Evolutionary conservation across 37 sponge, comb jelly and placozoan genomes (phyloP).

Genomic region (Spongilla lacustris): DNA sequence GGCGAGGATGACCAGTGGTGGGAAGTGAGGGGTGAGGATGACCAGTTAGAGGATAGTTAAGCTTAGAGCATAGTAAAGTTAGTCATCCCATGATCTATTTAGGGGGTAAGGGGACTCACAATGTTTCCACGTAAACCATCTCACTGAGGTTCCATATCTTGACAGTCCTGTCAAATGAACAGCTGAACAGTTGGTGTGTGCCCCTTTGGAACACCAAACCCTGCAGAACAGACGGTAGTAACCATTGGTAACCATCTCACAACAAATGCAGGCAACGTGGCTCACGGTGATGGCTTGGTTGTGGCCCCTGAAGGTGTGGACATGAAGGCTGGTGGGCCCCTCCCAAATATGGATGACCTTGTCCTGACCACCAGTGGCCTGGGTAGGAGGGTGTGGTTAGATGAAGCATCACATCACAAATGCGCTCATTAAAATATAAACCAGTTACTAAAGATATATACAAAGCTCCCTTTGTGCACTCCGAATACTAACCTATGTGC

Average conservation of each 20-base stretch:
- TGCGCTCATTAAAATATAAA: too few species aligned
- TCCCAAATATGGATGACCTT: slow-evolving; percentile 85
- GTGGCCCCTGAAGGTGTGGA: slow-evolving; percentile 93
- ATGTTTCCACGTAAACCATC: slow-evolving; percentile 94
- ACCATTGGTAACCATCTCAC: too few species aligned
- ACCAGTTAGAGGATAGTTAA: slow-evolving; percentile 82
- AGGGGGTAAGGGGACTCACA: slow-evolving; percentile 78
- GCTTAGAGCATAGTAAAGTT: slow-evolving; percentile 71
- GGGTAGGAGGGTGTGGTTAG: background rate
- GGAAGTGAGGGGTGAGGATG: background rate
- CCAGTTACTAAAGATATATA: too few species aligned
- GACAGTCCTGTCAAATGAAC: slow-evolving; percentile 89
- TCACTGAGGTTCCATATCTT: slow-evolving; percentile 97
- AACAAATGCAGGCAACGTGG: background rate
- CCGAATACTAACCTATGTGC: too few species aligned
- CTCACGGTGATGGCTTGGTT: slow-evolving; percentile 83
- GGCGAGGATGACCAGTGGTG: background rate
- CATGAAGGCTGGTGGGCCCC: slow-evolving; percentile 46
- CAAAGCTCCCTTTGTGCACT: too few species aligned
- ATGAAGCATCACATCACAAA: too few species aligned
- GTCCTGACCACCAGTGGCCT: slow-evolving; percentile 95
- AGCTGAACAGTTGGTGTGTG: slow-evolving; percentile 90
- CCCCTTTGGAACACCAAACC: slow-evolving; percentile 85
- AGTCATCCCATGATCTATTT: too few species aligned
- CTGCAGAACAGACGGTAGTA: slow-evolving; percentile 28